Evolutionary conservation across 1,140 invertebrate species (phyloP), one percentile per base, ranked within the genome.

Genomic region (Lanistes nyassanus): DNA sequence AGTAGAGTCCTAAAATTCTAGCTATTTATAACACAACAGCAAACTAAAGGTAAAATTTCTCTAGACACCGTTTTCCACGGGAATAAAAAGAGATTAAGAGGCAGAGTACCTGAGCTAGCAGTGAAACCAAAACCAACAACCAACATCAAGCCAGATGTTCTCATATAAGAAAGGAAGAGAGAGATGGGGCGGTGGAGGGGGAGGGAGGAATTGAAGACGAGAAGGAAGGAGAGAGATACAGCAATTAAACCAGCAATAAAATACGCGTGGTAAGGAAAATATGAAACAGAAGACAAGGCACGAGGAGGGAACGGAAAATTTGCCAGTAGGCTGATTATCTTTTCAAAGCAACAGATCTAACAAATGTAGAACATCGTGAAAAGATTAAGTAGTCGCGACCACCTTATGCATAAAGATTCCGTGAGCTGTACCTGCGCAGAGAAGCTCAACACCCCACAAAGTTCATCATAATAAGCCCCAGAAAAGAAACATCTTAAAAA

Each of bases 151-250:
- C 53, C n/a, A 55, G 53, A 55, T 2, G n/a, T 21, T 0, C 53
- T 55, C 0, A n/a, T 21, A n/a, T 21, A 21, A 55, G 58, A 62
- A 31, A 62, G 58, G 34, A 3, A 62, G 58, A 2, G 58, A 62
- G 58, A 62, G 58, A 62, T n/a, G 34, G 58, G 34, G 58, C 26
- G 58, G 34, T n/a, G 34, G 58, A 62, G 2, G n/a, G 58, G n/a
- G 53, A 55, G 53, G 31, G 58, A 60, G 58, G 31, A 31, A 60
- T 23, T 26, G 53, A 55, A n/a, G n/a, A n/a, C 13, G 53, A 55
- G 53, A 55, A n/a, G n/a, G 53, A 55, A 31, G 31, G 58, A 62
- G 58, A 62, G 58, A 62, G 58, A 62, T n/a, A 62, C n/a, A 62
- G 58, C 26, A 31, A 4, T n/a, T 29, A n/a, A n/a, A n/a, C 9